Evolutionary conservation across 2,113 vertebrate species (phyloP).

Genomic region (Reinhardtius hippoglossoides): DNA sequence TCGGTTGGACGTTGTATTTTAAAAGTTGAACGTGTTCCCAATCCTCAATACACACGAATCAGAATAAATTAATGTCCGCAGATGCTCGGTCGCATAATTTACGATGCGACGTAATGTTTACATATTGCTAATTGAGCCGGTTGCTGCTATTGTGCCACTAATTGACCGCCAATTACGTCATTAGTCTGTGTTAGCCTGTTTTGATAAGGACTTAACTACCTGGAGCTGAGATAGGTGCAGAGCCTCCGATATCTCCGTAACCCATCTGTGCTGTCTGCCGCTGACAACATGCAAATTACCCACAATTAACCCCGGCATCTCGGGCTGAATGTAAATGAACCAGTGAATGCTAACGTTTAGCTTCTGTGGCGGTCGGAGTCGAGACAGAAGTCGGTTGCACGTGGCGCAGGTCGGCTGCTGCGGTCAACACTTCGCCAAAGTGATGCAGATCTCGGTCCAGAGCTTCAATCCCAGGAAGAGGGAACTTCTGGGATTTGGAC

Average conservation of each 20-base stretch:
- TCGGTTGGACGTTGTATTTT: background rate
- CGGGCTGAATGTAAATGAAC: constrained; percentile 30
- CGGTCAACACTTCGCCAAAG: no score
- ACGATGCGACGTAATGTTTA: constrained; percentile 46
- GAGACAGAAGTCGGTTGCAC: background rate
- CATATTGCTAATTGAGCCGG: constrained; percentile 58
- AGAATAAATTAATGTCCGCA: background rate
- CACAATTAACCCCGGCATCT: constrained; percentile 54
- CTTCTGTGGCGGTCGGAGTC: background rate
- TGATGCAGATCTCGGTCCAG: no score
- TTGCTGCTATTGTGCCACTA: constrained; percentile 64
- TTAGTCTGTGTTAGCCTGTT: constrained; percentile 64
- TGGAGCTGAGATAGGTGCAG: constrained; percentile 31
- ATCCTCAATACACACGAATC: constrained; percentile 12
- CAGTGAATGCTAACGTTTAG: constrained; percentile 32
- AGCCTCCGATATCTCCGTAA: constrained; percentile 29
- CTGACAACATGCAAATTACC: constrained; percentile 54
- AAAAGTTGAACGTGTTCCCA: rapidly evolving
- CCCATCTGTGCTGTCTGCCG: constrained; percentile 61
- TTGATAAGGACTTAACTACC: constrained; percentile 60
- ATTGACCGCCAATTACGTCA: constrained; percentile 66
- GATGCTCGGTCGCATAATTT: constrained; percentile 14
- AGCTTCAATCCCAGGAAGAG: no score
- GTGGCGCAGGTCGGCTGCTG: background rate
- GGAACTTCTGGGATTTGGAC: no score